These are phyloP conservation scores for Platyrinchus mystaceus DNA, from an alignment of 2,797 vertebrate species.

Conservation along the genomic window DNA sequence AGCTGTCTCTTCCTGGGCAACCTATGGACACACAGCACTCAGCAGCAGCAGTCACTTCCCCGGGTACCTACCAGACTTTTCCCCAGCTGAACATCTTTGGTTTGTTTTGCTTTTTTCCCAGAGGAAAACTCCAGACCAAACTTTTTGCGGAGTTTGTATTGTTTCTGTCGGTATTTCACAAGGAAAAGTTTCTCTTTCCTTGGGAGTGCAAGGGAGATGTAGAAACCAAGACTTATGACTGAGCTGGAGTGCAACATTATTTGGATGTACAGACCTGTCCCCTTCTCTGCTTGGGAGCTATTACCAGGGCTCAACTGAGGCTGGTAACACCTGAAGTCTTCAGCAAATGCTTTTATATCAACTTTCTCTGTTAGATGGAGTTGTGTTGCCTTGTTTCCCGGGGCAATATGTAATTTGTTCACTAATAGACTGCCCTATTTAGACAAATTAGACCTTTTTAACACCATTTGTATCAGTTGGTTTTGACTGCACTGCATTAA, in stretches of 20 bases:
- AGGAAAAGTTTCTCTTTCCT: background rate
- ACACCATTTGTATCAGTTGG: conserved; percentile 2
- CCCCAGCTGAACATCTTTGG: background rate
- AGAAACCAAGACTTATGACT: background rate
- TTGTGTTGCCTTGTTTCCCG: background rate
- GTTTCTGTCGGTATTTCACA: background rate
- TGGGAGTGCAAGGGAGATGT: background rate
- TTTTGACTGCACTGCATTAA: conserved; percentile 13
- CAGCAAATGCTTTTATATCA: background rate
- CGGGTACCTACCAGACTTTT: background rate
- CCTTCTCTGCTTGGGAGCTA: background rate
- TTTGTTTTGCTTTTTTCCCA: background rate
- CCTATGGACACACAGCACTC: background rate
- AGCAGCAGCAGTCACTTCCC: rapidly evolving
- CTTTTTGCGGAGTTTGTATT: background rate
- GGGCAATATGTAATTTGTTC: background rate
- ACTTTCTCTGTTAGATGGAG: rapidly evolving
- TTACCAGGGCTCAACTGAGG: background rate
- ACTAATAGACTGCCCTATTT: background rate
- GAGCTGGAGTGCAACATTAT: rapidly evolving
- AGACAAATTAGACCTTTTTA: conserved; percentile 42
- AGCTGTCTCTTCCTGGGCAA: background rate
- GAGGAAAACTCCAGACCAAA: background rate
- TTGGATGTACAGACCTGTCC: background rate
- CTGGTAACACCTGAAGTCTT: background rate